Evolutionary conservation across 2,888 invertebrate genomes (phyloP), one percentile per base, ranked within the genome.

Genomic region (Campoplex nolae): DNA sequence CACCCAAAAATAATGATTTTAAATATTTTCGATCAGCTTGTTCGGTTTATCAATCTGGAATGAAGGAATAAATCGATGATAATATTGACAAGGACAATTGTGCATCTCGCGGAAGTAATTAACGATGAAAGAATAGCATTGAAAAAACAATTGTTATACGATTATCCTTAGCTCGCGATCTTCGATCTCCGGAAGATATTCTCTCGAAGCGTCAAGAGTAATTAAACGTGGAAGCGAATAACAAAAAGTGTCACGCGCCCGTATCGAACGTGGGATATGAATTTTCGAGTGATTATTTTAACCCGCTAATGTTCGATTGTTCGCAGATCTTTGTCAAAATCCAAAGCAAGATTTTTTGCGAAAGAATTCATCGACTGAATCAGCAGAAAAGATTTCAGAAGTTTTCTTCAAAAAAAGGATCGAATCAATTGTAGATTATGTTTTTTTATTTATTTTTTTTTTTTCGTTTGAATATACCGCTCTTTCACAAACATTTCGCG

Each of bases 181-280:
- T 84, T 70, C 38, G 75, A 75, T 70, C 84, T 80, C 45, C 38
- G 67, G 58, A 62, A 75, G 75, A 74, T 62, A 62, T 70, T 62
- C 84, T 80, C 38, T 28, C 28, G 51, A 73, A 68, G 70, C 75
- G 48, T 68, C 75, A 70, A 62, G 74, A 70, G 79, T 80, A 84
- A 84, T 84, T 84, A 80, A 84, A 70, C 70, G 75, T 32, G 32
- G 48, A 38, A 62, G 58, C 56, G 79, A 79, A 84, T 84, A 62
- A 48, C 58, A 80, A 79, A 80, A 79, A 28, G 68, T 58, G 75
- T 75, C 79, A 75, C 74, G 84, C 77, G 65, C 62, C 48, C 70
- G 83, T 70, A 79, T 79, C 42, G 45, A n/a, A 23, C 45, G n/a
- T 45, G 42, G 11, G 23, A 67, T 67, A 45, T 38, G 23, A 51